A percentile compares a stretch with the other conserved stretches of the same genome.
These are phyloP conservation scores for Lophius americanus DNA, from an alignment of 2,797 vertebrate species.

Conservation along the genomic window DNA sequence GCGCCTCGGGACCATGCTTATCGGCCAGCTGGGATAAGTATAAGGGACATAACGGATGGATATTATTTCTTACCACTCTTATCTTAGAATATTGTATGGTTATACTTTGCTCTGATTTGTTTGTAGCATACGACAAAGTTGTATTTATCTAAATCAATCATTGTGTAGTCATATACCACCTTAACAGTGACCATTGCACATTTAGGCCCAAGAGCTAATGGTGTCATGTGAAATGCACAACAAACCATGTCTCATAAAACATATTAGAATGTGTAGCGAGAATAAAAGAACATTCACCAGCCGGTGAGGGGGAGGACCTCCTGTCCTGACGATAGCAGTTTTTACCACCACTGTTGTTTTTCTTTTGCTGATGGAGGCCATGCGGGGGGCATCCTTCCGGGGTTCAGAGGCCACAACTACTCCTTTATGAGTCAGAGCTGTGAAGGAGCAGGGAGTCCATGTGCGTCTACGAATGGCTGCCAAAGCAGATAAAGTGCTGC, in stretches of 20 bases:
- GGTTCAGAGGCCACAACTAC: slow-evolving; percentile 8
- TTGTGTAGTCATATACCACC: too few species aligned
- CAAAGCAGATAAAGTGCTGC: slow-evolving; percentile 2
- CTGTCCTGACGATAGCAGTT: neutral
- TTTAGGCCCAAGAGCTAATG: neutral
- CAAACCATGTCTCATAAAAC: neutral
- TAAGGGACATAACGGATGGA: too few species aligned
- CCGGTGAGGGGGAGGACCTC: neutral
- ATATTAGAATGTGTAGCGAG: neutral
- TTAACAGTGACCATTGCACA: neutral
- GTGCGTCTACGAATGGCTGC: neutral
- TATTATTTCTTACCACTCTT: too few species aligned
- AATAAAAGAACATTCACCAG: neutral
- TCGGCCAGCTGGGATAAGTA: too few species aligned
- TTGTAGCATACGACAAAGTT: too few species aligned
- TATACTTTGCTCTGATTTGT: too few species aligned
- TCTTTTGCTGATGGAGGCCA: neutral
- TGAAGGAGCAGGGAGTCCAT: neutral
- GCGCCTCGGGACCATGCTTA: too few species aligned
- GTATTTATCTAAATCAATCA: too few species aligned
- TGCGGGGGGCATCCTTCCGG: slow-evolving; percentile 9
- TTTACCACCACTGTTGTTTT: slow-evolving; percentile 11
- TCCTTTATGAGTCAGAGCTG: slow-evolving; percentile 8
- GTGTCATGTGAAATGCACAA: neutral
- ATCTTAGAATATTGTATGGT: too few species aligned